Percentiles rank a stretch among this genome's conserved stretches.
Conservation (phyloP, 2,797 vertebrate species). For the Macropodus opercularis region DNA sequence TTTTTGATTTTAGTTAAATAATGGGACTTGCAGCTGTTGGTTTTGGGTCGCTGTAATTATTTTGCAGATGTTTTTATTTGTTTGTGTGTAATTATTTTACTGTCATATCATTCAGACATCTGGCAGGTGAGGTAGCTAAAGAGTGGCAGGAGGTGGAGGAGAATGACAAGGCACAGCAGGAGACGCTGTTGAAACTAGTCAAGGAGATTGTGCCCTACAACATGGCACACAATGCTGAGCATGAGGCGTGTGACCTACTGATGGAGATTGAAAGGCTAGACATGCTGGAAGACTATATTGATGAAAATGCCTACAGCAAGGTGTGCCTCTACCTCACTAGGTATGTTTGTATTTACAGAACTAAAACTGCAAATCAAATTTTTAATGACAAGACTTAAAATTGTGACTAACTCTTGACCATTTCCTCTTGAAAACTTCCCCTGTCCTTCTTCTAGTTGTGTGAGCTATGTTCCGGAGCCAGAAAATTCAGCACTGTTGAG, state of each 20-base stretch:
- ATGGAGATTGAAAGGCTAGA: constrained; percentile 98
- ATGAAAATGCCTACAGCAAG: constrained; percentile 96
- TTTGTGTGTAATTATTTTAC: neutral
- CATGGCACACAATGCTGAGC: constrained; percentile 98
- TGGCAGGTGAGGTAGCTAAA: constrained; percentile 96
- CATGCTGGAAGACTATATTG: constrained; percentile 96
- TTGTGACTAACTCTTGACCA: neutral
- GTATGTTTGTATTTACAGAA: constrained; percentile 64
- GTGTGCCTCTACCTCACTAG: constrained; percentile 98
- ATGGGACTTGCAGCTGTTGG: no score
- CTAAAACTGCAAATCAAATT: neutral
- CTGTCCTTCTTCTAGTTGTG: constrained; percentile 82
- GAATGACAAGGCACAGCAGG: constrained; percentile 92
- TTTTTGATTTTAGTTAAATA: no score
- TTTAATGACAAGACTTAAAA: neutral
- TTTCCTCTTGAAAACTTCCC: neutral
- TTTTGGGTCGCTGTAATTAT: no score
- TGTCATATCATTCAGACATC: constrained; percentile 81
- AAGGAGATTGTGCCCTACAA: constrained; percentile 98
- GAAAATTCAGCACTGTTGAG: constrained; percentile 95
- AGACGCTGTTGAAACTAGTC: constrained; percentile 91
- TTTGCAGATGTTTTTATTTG: neutral
- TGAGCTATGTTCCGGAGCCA: constrained; percentile 96
- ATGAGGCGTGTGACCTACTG: constrained; percentile 96
- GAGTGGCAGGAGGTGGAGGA: constrained; percentile 99